Evolutionary conservation across 1,140 invertebrate species (phyloP).

Genomic region (Tetramorium simillimum): DNA sequence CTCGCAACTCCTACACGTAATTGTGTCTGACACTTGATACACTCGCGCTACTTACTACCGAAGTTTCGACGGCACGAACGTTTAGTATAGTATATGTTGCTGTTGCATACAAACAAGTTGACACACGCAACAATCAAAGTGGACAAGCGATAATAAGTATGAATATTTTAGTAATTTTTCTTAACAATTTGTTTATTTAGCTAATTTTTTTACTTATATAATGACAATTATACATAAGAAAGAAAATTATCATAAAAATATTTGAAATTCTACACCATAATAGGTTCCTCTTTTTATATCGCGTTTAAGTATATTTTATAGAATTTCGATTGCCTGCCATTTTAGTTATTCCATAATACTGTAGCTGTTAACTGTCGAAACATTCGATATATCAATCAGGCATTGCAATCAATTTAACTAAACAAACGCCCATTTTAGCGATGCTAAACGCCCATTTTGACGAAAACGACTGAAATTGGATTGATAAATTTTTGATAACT

Average conservation of each 20-base stretch:
- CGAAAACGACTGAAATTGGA: background rate
- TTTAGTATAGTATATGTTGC: background rate
- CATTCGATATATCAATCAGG: conserved; percentile 20
- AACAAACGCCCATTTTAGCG: conserved; percentile 16
- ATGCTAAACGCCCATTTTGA: background rate
- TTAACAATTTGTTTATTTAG: background rate
- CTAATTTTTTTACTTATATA: background rate
- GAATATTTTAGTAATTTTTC: background rate
- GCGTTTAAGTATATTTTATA: conserved; percentile 1
- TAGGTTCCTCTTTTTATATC: background rate
- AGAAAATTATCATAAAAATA: background rate
- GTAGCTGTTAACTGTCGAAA: background rate
- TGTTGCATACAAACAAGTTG: background rate
- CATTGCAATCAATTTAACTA: conserved; percentile 13
- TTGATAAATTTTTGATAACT: conserved; percentile 14
- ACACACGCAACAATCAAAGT: background rate
- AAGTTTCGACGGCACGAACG: conserved; percentile 39
- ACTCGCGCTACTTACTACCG: conserved; percentile 67
- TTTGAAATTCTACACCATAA: background rate
- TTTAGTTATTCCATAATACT: background rate
- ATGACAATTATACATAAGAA: background rate
- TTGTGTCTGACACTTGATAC: conserved; percentile 69
- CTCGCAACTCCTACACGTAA: conserved; percentile 62
- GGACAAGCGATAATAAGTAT: background rate
- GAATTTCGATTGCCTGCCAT: background rate